Conservation (phyloP, 2,888 invertebrate species). For the Bellardia pandia region DNA sequence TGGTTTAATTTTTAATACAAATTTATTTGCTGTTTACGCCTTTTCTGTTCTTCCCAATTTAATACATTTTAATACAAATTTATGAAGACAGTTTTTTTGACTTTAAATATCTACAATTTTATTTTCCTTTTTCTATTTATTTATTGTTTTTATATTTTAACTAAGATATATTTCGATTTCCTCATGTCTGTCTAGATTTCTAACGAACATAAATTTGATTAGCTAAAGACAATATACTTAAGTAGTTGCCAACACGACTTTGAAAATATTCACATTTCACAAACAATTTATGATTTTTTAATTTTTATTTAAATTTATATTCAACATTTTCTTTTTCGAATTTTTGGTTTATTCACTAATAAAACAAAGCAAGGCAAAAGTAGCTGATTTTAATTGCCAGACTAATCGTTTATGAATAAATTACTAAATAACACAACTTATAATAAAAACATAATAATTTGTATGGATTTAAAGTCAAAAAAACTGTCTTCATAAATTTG, state of each 20-base stretch:
- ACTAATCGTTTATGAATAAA: slow-evolving; percentile 11
- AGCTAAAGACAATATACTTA: too few relatives aligned
- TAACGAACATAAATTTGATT: too few relatives aligned
- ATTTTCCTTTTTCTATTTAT: too few relatives aligned
- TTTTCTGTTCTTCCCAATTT: background rate
- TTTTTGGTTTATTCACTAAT: background rate
- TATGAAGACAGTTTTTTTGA: background rate
- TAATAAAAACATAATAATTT: slow-evolving; percentile 1
- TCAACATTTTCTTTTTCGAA: background rate
- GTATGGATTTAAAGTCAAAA: background rate
- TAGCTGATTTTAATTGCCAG: background rate
- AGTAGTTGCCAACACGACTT: too few relatives aligned
- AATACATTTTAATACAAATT: background rate
- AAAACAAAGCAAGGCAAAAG: background rate
- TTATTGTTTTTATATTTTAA: too few relatives aligned
- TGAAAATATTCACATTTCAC: too few relatives aligned
- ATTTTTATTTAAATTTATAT: background rate
- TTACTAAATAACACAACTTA: background rate
- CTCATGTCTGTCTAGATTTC: too few relatives aligned
- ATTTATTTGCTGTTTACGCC: background rate
- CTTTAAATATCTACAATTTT: background rate
- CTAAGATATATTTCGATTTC: too few relatives aligned
- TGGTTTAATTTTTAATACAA: background rate
- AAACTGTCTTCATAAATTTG: slow-evolving; percentile 3
- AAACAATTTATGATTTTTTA: slow-evolving; percentile 3